Percentiles rank a stretch among this genome's conserved stretches.
Conservation (phyloP, 1,140 invertebrate species). For the Drosophila kepulauana region DNA sequence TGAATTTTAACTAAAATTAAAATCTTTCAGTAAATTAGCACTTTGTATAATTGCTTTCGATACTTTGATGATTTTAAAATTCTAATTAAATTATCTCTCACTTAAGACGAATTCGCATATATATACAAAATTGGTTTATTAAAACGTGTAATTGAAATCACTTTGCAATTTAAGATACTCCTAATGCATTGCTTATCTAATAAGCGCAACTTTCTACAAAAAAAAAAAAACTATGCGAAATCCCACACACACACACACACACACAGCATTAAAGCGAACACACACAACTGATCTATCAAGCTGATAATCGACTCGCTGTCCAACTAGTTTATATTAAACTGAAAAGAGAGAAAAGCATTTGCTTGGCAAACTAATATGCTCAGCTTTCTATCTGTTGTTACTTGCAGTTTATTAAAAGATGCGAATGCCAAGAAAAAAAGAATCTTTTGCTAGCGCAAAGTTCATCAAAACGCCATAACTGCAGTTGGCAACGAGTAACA, state of each 20-base stretch:
- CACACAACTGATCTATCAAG: conserved; percentile 2
- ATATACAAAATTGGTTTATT: too few relatives aligned
- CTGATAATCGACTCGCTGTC: conserved; percentile 6
- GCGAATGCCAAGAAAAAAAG: conserved; percentile 12
- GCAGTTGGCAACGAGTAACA: conserved; percentile 36
- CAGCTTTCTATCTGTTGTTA: not conserved
- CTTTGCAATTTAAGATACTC: too few relatives aligned
- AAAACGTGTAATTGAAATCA: too few relatives aligned
- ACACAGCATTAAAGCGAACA: not conserved
- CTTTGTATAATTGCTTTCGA: too few relatives aligned
- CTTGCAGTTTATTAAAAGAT: conserved; percentile 37
- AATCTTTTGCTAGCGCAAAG: conserved; percentile 54
- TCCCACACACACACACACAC: conserved; percentile 1
- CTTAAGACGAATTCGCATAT: not conserved
- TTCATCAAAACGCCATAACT: conserved; percentile 61
- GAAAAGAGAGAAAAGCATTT: not conserved
- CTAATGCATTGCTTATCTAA: not conserved
- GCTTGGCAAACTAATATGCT: conserved; percentile 3
- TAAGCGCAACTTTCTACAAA: not conserved
- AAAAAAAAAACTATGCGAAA: not conserved
- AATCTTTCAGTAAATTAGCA: too few relatives aligned
- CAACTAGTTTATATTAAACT: not conserved
- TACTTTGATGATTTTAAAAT: too few relatives aligned
- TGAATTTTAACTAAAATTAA: too few relatives aligned
- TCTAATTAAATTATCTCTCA: not conserved